These are phyloP conservation scores for Bombus haemorrhoidalis DNA, from an alignment of 1,140 invertebrate genomes.

Conservation along the genomic window DNA sequence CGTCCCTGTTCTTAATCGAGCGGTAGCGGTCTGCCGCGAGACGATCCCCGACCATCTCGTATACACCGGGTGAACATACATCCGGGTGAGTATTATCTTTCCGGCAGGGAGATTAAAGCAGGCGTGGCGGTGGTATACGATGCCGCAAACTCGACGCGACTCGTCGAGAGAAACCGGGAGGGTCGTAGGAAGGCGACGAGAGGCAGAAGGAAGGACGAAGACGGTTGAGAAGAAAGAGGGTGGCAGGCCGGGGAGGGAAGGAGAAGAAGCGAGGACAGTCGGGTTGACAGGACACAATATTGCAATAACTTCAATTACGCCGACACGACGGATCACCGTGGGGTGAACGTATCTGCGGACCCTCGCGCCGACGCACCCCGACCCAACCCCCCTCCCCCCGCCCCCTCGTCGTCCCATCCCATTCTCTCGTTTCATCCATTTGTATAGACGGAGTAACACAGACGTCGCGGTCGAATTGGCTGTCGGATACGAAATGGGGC, in stretches of 20 bases:
- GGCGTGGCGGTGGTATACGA: slow-evolving; percentile 66
- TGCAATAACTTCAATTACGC: slow-evolving; percentile 83
- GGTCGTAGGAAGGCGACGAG: background rate
- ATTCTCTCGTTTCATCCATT: slow-evolving; percentile 73
- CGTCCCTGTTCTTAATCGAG: too few relatives aligned
- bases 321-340: slow-evolving; percentile 75
- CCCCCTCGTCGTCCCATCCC: slow-evolving; percentile 14
- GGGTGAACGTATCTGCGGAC: slow-evolving; percentile 61
- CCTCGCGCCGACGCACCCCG: slow-evolving; percentile 16
- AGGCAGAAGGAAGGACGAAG: background rate
- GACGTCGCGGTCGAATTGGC: slow-evolving; percentile 77
- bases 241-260: background rate
- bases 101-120: too few relatives aligned
- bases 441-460: slow-evolving; percentile 74
- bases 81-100: too few relatives aligned
- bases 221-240: background rate
- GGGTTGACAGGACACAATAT: slow-evolving; percentile 82
- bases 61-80: too few relatives aligned
- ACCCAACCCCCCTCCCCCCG: background rate
- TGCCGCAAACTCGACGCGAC: slow-evolving; percentile 70
- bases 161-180: background rate
- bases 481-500: slow-evolving; percentile 75
- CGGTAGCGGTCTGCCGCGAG: too few relatives aligned
- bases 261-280: slow-evolving; percentile 29
- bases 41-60: too few relatives aligned